Evolutionary conservation across 2,113 vertebrate genomes (phyloP), one percentile per base, ranked within the genome.

Genomic region (Myiozetetes cayanensis): DNA sequence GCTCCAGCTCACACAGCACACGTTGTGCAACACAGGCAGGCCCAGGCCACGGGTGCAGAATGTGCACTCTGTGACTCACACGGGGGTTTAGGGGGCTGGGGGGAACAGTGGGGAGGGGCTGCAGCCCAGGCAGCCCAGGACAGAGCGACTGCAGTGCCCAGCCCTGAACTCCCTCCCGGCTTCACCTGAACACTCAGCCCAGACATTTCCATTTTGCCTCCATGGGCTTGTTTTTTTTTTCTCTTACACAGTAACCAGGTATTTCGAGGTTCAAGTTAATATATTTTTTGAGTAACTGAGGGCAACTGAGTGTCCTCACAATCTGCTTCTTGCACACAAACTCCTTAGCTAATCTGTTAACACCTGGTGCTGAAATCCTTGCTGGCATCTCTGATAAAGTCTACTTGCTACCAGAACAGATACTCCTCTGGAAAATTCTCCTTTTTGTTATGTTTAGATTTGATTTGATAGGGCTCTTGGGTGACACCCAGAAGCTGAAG

Each of bases 161-260:
- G 59, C n/a, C 46, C 43, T 28, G 44, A 22, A 1, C 22, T 74
- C 58, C 44, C 7, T 75, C 52, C 52, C 23, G 44, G 15, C 62
- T 73, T 66, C 24, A 5, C 23, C n/a, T 50, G 63, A 33, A 72
- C 0, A 0, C 49, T 31, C 14, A 55, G 43, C 59, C 16, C 30
- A 17, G 23, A 12, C 30, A 14, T 86, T 94, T 43, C 65, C 52
- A 8, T 49, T 91, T 66, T 50, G 12, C 30, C 41, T 75, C 61
- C 21, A 1, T 10, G 17, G 47, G 12, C 27, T 70, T 77, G 43
- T 13, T 43, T 25, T 72, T 72, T 81, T 59, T 67, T 63, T 16
- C 47, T 80, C 96, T 94, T 90, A 96, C 79, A 93, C 63, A 88
- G 79, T 95, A 89, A 94, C 92, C 56, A 93, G 85, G 50, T 74